Evolutionary conservation across 2,113 vertebrate genomes (phyloP).

Genomic region (Eulacestoma nigropectus): DNA sequence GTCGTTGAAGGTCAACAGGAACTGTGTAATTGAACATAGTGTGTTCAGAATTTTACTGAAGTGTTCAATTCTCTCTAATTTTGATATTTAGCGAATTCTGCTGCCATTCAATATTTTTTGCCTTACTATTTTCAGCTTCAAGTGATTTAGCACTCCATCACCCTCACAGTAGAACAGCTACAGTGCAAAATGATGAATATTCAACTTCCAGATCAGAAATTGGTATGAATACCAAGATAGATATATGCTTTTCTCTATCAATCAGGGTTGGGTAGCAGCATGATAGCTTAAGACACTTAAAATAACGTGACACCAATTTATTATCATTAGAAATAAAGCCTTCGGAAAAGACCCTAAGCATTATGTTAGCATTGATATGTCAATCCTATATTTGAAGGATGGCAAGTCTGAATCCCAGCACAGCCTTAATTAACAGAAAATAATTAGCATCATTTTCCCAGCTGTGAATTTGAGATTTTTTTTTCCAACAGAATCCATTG

Average conservation of each 20-base stretch:
- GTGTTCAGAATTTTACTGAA: background rate
- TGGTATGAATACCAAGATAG: background rate
- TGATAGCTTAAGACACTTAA: conserved; percentile 64
- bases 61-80: background rate
- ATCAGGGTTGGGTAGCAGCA: conserved; percentile 23
- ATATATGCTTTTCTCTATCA: background rate
- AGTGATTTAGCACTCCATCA: background rate
- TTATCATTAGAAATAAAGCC: conserved; percentile 69
- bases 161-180: background rate
- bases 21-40: background rate
- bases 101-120: background rate
- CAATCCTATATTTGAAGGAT: conserved; percentile 78
- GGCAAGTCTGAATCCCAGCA: conserved; percentile 74
- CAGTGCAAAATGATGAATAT: background rate
- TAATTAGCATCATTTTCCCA: conserved; percentile 84
- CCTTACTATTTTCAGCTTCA: background rate
- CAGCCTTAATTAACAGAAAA: conserved; percentile 83
- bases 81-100: background rate
- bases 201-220: background rate
- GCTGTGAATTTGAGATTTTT: conserved; percentile 73
- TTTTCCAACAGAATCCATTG: conserved; percentile 75
- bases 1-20: background rate
- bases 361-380: conserved; percentile 80
- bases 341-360: conserved; percentile 73
- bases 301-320: conserved; percentile 73